phyloP scores from a whole-genome alignment of 2,797 vertebrate species.

The Gephyroberyx darwinii region DNA sequence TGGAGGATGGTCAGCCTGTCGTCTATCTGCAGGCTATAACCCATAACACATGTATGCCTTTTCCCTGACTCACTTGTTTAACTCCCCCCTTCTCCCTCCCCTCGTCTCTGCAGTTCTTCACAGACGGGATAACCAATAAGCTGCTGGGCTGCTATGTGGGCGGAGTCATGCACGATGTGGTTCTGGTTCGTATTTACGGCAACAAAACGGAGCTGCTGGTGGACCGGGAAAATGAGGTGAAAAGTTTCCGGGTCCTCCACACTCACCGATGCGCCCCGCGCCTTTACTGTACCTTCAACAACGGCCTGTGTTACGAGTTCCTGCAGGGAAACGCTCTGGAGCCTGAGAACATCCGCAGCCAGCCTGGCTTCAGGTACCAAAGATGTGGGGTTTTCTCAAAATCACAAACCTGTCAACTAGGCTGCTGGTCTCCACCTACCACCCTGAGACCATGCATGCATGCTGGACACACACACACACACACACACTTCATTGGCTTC shows the following conservation, averaged over 20 bases:
- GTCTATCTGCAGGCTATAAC: neutral
- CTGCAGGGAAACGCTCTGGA: slow-evolving; percentile 93
- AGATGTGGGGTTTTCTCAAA: neutral
- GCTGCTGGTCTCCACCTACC: neutral
- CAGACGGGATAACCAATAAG: slow-evolving; percentile 98
- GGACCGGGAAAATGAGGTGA: slow-evolving; percentile 95
- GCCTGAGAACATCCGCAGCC: slow-evolving; percentile 90
- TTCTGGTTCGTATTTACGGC: slow-evolving; percentile 96
- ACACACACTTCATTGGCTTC: neutral
- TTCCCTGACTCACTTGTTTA: slow-evolving; percentile 6
- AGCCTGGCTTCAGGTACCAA: slow-evolving; percentile 88
- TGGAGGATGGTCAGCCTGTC: neutral
- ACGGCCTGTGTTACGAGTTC: slow-evolving; percentile 96
- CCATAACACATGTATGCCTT: neutral
- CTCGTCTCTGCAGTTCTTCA: slow-evolving; percentile 86
- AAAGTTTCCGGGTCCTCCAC: slow-evolving; percentile 94
- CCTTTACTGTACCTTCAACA: slow-evolving; percentile 97
- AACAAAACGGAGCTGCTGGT: slow-evolving; percentile 95
- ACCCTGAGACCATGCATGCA: neutral
- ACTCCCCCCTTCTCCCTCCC: neutral
- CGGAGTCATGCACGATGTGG: slow-evolving; percentile 87
- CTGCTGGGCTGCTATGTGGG: slow-evolving; percentile 93
- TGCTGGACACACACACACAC: neutral
- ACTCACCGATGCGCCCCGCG: slow-evolving; percentile 92
- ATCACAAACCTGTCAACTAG: too few relatives aligned